phyloP scores from a whole-genome alignment of 2,113 vertebrate genomes.

The Illadopsis cleaveri region DNA sequence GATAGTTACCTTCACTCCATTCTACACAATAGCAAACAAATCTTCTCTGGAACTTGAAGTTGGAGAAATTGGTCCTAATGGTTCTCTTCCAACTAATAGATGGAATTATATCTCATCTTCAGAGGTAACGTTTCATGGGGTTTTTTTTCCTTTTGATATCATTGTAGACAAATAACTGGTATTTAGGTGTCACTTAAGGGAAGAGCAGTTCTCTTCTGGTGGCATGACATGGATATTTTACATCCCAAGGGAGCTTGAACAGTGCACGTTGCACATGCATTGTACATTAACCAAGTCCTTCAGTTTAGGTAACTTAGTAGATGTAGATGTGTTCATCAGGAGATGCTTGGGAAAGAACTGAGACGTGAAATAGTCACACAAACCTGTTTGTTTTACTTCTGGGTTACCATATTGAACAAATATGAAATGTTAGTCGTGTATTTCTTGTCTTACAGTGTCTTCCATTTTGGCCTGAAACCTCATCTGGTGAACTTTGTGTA shows the following conservation, averaged over 20 bases:
- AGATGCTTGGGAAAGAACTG: not conserved
- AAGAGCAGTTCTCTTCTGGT: not conserved
- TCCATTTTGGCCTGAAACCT: constrained; percentile 93
- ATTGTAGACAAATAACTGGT: not conserved
- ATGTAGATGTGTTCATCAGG: not conserved
- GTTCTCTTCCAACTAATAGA: constrained; percentile 71
- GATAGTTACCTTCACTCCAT: constrained; percentile 92
- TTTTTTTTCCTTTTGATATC: not conserved
- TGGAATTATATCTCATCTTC: constrained; percentile 89
- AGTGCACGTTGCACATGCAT: not conserved
- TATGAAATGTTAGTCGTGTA: rapidly evolving
- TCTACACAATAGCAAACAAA: constrained; percentile 92
- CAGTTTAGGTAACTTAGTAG: not conserved
- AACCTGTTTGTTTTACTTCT: not conserved
- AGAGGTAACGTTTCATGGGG: constrained; percentile 76
- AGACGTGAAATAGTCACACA: not conserved
- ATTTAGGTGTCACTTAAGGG: not conserved
- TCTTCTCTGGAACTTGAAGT: constrained; percentile 91
- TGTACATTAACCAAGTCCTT: not conserved
- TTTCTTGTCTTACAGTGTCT: constrained; percentile 80
- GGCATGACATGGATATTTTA: not conserved
- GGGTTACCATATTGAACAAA: not conserved
- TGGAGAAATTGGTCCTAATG: constrained; percentile 81
- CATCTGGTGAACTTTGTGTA: constrained; percentile 85
- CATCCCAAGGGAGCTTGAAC: not conserved